phyloP scores from a whole-genome alignment of 2,797 vertebrate species.

The Cynodonichthys magdalenae region DNA sequence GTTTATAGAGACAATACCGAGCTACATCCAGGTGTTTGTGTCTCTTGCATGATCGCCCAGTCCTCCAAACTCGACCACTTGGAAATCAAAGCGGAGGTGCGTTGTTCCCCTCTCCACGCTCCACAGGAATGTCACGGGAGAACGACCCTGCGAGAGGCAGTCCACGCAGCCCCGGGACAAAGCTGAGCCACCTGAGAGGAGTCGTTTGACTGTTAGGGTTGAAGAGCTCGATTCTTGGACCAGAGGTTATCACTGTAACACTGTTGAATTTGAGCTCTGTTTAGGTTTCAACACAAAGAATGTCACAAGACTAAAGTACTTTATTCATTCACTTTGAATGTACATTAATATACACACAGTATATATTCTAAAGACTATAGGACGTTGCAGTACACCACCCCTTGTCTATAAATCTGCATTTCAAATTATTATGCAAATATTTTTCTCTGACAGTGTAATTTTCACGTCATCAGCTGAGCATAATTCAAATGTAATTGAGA shows the following conservation, averaged over 20 bases:
- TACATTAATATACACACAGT: too few relatives aligned
- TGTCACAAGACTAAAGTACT: not conserved
- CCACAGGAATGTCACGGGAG: conserved; percentile 68
- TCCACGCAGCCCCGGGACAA: conserved; percentile 50
- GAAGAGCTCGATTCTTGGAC: conserved; percentile 5
- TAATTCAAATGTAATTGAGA: too few relatives aligned
- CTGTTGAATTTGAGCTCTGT: conserved; percentile 11
- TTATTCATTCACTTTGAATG: not conserved
- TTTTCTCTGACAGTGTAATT: too few relatives aligned
- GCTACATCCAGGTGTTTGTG: conserved; percentile 66
- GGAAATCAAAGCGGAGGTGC: conserved; percentile 70
- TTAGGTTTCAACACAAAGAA: conserved; percentile 1
- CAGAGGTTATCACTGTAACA: conserved; percentile 15
- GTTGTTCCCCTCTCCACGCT: conserved; percentile 49
- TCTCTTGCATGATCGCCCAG: conserved; percentile 42
- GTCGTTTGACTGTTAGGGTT: conserved; percentile 51
- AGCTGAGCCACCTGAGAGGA: conserved; percentile 60
- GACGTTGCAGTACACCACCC: too few relatives aligned
- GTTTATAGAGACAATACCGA: conserved; percentile 13
- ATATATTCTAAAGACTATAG: too few relatives aligned
- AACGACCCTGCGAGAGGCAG: conserved; percentile 53
- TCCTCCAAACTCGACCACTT: conserved; percentile 55
- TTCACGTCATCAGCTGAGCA: too few relatives aligned
- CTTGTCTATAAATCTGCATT: too few relatives aligned
- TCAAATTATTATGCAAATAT: too few relatives aligned